Base-by-base conservation (phyloP, 2,797 vertebrate species). In the Acipenser ruthenus region DNA sequence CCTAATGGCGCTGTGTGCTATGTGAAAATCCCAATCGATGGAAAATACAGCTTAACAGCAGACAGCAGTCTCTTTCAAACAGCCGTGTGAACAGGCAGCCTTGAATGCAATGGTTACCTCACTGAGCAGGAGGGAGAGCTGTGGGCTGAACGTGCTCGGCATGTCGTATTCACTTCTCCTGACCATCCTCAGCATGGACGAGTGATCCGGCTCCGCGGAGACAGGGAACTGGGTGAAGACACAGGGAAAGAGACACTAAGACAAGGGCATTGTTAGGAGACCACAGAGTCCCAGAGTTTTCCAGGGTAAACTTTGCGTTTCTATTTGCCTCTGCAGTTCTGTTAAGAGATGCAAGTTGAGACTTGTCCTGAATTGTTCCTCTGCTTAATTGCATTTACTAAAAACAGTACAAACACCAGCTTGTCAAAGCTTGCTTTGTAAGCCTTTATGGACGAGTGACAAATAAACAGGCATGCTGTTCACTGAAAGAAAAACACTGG, bases 151-250 rank as follows among this genome's bases (percentile, higher is more conserved):
- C 1, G 74, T 74, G 0, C 73, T 53, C 0, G 93, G 93, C 49
- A 87, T 77, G 65, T 77, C 53, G 0, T 90, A 93, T 66, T 72
- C 74, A 77, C 78, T 88, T 50, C 78, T 67, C 56, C 77, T 87
- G 78, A 95, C 87, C 4, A 83, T 88, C 74, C 77, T 86, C 79
- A 94, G 75, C 94, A 95, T 96, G 69, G 75, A 68, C 50, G 82
- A 74, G 8, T 97, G 95, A 80, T 95, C 87, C 5, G 59, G 76
- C 3, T 94, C 90, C 1, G 92, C 87, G 1, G 83, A 73, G 62
- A 94, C 82, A 0, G 94, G 94, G 74, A 95, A 95, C 94, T 96
- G 74, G 61, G 49, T 37, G 23, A 37, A 2, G 61, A 6, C 72
- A 52, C 52, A 63, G 1, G 47, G 12, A 50, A 23, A 37, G 49